A percentile compares a stretch with the other conserved stretches of the same genome.
Conservation (phyloP, 2,888 invertebrate species). For the Lycocerus yunnanus region DNA sequence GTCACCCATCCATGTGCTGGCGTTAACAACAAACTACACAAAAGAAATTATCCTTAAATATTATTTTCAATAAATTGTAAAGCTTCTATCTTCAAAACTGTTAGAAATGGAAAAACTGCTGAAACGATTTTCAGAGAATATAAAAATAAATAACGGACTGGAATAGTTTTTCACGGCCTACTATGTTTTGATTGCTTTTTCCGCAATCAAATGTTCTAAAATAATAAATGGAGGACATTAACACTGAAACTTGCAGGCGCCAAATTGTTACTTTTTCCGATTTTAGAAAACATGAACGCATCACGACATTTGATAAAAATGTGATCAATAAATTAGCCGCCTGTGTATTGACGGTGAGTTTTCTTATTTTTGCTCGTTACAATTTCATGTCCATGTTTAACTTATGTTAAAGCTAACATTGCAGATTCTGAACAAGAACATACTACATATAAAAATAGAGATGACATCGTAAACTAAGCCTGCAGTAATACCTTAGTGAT, state of each 20-base stretch:
- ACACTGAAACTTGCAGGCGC: neutral
- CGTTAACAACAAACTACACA: too few species aligned
- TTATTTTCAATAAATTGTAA: too few species aligned
- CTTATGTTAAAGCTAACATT: neutral
- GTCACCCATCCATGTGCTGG: too few species aligned
- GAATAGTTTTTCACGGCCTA: too few species aligned
- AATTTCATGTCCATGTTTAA: neutral
- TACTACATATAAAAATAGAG: conserved; percentile 16
- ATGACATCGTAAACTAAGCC: conserved; percentile 25
- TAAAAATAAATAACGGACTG: too few species aligned
- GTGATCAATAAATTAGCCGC: neutral
- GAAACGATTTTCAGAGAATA: too few species aligned
- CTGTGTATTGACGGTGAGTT: neutral
- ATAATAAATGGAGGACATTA: neutral
- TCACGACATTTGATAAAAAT: neutral
- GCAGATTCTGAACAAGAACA: neutral
- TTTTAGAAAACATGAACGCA: neutral
- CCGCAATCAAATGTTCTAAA: too few species aligned
- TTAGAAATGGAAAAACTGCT: too few species aligned
- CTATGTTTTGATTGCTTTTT: too few species aligned
- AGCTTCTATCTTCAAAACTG: too few species aligned
- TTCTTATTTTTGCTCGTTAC: neutral
- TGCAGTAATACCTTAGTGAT: conserved; percentile 6
- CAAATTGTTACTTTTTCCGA: neutral
- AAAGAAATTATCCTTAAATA: too few species aligned